Evolutionary conservation across 1,140 invertebrate genomes (phyloP).

Genomic region (Cyclargus thomasi): DNA sequence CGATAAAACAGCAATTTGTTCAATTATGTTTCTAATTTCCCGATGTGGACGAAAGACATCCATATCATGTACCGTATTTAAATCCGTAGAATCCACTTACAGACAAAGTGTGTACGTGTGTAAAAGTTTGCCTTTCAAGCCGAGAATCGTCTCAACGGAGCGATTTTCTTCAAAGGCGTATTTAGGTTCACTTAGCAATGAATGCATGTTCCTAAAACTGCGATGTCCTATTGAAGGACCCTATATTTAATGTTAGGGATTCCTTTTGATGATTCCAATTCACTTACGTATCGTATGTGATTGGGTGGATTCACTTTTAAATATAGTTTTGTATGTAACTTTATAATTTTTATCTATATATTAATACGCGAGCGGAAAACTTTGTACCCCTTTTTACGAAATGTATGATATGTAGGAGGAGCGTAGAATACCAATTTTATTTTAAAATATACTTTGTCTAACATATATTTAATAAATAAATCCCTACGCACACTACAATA

Average conservation of each 20-base stretch:
- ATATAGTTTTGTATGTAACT: not conserved
- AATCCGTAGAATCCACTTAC: not conserved
- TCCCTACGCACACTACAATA: too few species aligned
- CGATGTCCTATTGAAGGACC: conserved; percentile 50
- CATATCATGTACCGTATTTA: not conserved
- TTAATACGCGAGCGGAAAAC: too few species aligned
- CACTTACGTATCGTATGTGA: conserved; percentile 18
- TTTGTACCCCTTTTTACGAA: too few species aligned
- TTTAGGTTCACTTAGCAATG: conserved; percentile 68
- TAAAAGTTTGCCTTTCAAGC: conserved; percentile 47
- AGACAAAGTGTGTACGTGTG: conserved; percentile 26
- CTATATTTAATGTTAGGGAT: conserved; percentile 48
- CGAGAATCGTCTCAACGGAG: conserved; percentile 46
- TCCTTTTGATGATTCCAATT: conserved; percentile 31
- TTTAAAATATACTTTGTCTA: too few species aligned
- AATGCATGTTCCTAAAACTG: conserved; percentile 41
- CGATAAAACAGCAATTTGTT: too few species aligned
- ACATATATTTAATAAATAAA: too few species aligned
- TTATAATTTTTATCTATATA: too few species aligned
- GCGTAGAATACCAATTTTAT: too few species aligned
- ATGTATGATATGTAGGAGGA: too few species aligned
- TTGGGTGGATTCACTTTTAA: not conserved
- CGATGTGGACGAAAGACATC: not conserved
- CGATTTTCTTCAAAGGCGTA: conserved; percentile 38
- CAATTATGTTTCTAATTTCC: not conserved